Base-by-base conservation (phyloP, 2,888 invertebrate genomes). In the Eupithecia vulgata region DNA sequence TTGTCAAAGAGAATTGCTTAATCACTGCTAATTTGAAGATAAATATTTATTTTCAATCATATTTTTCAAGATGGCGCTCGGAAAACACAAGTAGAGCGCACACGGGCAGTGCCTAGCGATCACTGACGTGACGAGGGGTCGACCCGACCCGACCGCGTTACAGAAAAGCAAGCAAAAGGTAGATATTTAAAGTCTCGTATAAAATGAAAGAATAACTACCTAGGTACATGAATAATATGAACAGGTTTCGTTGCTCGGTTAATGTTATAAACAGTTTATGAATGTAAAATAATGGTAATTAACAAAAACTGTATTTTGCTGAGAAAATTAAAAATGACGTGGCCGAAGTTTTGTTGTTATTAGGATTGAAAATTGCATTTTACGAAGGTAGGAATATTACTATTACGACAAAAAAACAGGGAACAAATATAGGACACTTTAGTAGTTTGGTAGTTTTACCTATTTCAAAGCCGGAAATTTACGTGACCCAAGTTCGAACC, bases 171-270 rank as follows among this genome's bases (percentile, higher is more conserved):
- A 70, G 67, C 62, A 75, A 72, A 42, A 69, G 66, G 34, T 65
- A 70, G 61, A 69, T 42, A 12, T 68, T 69, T 40, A 66, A 68
- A 67, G 70, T 72, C 72, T 72, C 72, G 71, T 70, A 70, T 59
- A 64, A 68, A 68, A 65, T 66, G 70, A 67, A 70, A 75, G 70
- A 64, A 64, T 64, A 40, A 70, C 59, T 71, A 52, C 17, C 34
- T 35, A 64, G 30, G 34, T 64, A 64, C 62, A 17, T n/a, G n/a
- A n/a, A n/a, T n/a, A n/a, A n/a, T 61, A 30, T 61, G 5, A 72
- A 73, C 75, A 25, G 72, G 75, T 75, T 75, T 72, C n/a, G 68
- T 65, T 68, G 25, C 70, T 74, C 70, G 67, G 72, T 64, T 70
- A 74, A 67, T 69, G 42, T 52, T 52, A 61, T 71, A 69, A 64